phyloP scores from a whole-genome alignment of 2,797 vertebrate species.

The Dendrocincla tyrannina region DNA sequence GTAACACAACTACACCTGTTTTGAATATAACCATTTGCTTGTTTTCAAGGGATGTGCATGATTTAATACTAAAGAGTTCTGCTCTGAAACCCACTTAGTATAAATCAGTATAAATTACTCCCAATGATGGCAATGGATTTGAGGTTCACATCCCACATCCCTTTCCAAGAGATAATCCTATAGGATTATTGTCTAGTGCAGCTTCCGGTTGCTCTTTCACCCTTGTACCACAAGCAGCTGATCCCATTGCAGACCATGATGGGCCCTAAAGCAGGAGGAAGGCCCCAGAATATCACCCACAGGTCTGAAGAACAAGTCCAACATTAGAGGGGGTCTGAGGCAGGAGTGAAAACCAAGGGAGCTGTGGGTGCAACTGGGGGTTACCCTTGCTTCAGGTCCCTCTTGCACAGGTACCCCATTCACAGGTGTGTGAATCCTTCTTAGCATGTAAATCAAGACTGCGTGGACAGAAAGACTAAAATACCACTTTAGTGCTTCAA shows the following conservation, averaged over 20 bases:
- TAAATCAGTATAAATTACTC: background rate
- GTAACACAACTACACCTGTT: background rate
- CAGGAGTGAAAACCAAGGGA: background rate
- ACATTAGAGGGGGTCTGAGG: background rate
- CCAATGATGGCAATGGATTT: background rate
- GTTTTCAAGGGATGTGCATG: background rate
- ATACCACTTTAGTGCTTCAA: background rate
- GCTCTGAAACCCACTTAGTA: background rate
- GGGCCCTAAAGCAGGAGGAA: background rate
- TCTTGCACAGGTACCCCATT: background rate
- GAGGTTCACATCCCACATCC: background rate
- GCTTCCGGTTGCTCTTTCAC: background rate
- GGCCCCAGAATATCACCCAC: background rate
- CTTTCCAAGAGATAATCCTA: background rate
- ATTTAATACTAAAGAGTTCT: background rate
- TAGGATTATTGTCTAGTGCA: background rate
- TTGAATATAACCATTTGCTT: background rate
- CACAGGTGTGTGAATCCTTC: background rate
- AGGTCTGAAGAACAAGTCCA: background rate
- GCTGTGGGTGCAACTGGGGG: background rate
- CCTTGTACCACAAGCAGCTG: background rate
- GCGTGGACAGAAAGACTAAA: background rate
- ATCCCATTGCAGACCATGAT: background rate
- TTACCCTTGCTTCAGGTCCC: fast-evolving
- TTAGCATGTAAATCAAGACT: background rate